A percentile compares a stretch with the other conserved stretches of the same genome.
Evolutionary conservation across 2,797 vertebrate genomes (phyloP).

Genomic region (Toxotes lorentzi): DNA sequence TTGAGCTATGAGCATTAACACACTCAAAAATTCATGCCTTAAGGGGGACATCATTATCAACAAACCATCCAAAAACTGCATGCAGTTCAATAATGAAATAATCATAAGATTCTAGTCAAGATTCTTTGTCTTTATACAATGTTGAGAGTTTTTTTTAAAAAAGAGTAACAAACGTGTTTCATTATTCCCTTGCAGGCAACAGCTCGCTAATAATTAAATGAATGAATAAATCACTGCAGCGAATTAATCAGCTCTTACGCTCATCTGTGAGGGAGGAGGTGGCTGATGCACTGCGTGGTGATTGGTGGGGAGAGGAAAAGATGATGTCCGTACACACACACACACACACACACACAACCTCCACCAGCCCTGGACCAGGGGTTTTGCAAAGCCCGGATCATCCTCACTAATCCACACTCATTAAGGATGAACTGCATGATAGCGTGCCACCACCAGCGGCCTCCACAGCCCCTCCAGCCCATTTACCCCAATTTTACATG

Average conservation of each 20-base stretch:
- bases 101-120: conserved; percentile 40
- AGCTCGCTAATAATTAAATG: conserved; percentile 70
- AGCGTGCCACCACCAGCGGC: conserved; percentile 77
- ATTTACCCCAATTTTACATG: conserved; percentile 60
- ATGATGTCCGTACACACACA: conserved; percentile 13
- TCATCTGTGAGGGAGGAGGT: conserved; percentile 55
- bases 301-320: conserved; percentile 47
- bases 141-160: conserved; percentile 14
- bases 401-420: conserved; percentile 91
- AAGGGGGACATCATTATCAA: conserved; percentile 28
- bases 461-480: conserved; percentile 17
- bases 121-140: conserved; percentile 35
- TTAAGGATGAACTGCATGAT: conserved; percentile 90
- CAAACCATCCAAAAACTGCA: conserved; percentile 38
- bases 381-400: conserved; percentile 90
- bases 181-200: conserved; percentile 56
- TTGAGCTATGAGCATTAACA: conserved; percentile 29
- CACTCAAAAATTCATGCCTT: conserved; percentile 40
- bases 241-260: conserved; percentile 75
- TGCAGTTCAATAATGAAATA: conserved; percentile 51
- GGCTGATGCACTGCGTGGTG: conserved; percentile 22
- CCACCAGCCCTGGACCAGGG: conserved; percentile 73
- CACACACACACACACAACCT: conserved; percentile 33
- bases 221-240: conserved; percentile 71
- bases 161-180: conserved; percentile 52